Conservation (phyloP, 2,888 invertebrate species). For the Augochlorella aurata region DNA sequence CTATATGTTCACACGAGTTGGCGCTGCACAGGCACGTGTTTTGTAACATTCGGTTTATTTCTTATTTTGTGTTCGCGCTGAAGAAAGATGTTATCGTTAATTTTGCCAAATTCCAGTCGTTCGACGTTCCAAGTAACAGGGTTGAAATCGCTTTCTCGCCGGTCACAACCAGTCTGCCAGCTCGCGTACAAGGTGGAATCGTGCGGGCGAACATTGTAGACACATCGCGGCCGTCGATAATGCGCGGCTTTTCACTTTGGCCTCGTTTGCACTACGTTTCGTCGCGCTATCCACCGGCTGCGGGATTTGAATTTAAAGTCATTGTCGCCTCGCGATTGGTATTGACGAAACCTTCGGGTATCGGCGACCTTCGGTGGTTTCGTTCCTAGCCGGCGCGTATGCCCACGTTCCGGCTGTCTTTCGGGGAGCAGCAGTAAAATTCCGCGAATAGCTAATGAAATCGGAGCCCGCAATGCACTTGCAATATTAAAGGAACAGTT, state of each 20-base stretch:
- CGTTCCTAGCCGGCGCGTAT: background rate
- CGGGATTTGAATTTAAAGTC: slow-evolving; percentile 58
- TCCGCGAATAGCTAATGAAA: slow-evolving; percentile 21
- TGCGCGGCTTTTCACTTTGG: slow-evolving; percentile 55
- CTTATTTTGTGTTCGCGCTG: too few relatives aligned
- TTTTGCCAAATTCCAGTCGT: too few relatives aligned
- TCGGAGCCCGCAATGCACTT: slow-evolving; percentile 23
- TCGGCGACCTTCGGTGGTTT: slow-evolving; percentile 45
- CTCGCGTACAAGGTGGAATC: background rate
- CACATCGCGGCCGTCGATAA: slow-evolving; percentile 34
- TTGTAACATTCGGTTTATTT: too few relatives aligned
- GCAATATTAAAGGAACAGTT: slow-evolving; percentile 22
- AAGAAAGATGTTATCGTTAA: too few relatives aligned
- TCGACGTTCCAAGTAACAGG: too few relatives aligned
- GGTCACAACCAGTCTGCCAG: background rate
- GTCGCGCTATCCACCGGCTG: slow-evolving; percentile 33
- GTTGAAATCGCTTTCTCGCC: too few relatives aligned
- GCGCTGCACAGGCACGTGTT: too few relatives aligned
- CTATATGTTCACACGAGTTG: too few relatives aligned
- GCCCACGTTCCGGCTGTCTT: background rate
- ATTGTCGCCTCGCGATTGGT: slow-evolving; percentile 46
- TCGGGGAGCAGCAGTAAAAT: slow-evolving; percentile 6
- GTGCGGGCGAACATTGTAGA: slow-evolving; percentile 24
- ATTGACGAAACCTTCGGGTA: slow-evolving; percentile 53
- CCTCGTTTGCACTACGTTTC: slow-evolving; percentile 55